Base-by-base conservation (phyloP, 1,140 invertebrate species). In the Heliconius congener region DNA sequence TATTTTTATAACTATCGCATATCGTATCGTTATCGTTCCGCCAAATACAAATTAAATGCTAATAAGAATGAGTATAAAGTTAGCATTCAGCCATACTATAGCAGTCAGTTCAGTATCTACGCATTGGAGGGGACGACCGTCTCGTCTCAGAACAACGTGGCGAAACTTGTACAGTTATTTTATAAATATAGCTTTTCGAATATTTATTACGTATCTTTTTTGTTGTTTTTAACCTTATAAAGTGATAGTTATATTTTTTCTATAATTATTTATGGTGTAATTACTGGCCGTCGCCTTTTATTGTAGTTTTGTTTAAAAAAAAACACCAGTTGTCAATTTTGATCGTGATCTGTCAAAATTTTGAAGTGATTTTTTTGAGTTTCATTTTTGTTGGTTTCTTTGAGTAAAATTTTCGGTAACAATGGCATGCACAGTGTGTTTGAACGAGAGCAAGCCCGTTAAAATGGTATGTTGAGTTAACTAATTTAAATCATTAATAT, bases 381-480 rank as follows among this genome's bases (percentile, higher is more conserved):
- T 30, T 66, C 2, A 27, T 76, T 76, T 30, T 5, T 30, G 39
- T 46, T 70, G 1, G 23, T n/a, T n/a, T 27, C 34, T 70, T 66
- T 76, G 16, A 5, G 23, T 77, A 70, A 55, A 71, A 60, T 82
- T 79, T 60, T 83, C 50, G 50, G 73, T 81, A 18, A 85, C 75
- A 83, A 92, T 92, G 91, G 86, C 91, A 82, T 92, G 91, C 71
- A 83, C 88, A 23, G 23, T 85, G 42, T 92, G 89, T 82, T 57
- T 86, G 80, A 82, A 84, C 37, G 84, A 87, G 18, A 83, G 76
- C 18, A 90, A 87, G 76, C 81, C 88, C 0, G 85, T 88, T 23
- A 90, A 88, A 87, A 89, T 89, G 89, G 91, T 93, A 82, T 88
- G 90, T 86, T 66, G 55, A 46, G 34, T 46, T 23, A 57, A 57